Percentiles rank a stretch among this genome's conserved stretches.
These are phyloP conservation scores for Chydorus sphaericus DNA, from an alignment of 2,888 invertebrate species.

Conservation along the genomic window DNA sequence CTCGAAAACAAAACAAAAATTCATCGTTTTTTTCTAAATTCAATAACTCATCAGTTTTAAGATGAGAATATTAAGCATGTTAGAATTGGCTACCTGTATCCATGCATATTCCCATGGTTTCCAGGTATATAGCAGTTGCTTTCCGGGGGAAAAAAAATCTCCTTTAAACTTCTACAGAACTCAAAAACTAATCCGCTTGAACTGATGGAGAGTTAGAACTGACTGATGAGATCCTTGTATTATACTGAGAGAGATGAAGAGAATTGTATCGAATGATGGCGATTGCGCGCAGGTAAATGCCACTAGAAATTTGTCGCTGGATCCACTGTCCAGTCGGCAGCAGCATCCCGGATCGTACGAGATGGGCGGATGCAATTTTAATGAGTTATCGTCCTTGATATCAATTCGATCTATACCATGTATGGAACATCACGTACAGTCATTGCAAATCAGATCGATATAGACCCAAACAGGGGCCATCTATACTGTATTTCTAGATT, in stretches of 20 bases:
- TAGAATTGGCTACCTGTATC: slow-evolving; percentile 12
- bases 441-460: neutral
- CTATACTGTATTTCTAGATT: no score
- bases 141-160: no score
- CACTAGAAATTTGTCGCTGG: no score
- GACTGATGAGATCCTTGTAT: neutral
- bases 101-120: slow-evolving; percentile 9
- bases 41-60: no score
- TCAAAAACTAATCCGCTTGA: neutral
- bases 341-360: no score
- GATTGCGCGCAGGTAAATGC: no score
- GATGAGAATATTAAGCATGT: no score
- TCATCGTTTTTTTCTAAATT: neutral
- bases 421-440: neutral
- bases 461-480: no score
- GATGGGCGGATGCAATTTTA: neutral
- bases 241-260: neutral
- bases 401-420: neutral
- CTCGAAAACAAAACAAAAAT: neutral
- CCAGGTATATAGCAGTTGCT: no score
- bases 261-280: neutral
- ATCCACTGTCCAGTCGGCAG: no score
- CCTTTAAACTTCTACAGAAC: neutral
- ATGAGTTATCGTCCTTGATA: neutral
- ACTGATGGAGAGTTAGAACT: neutral